Percentiles rank a stretch among this genome's conserved stretches.
Conservation (phyloP, 2,888 invertebrate species). For the Ochlodes sylvanus region DNA sequence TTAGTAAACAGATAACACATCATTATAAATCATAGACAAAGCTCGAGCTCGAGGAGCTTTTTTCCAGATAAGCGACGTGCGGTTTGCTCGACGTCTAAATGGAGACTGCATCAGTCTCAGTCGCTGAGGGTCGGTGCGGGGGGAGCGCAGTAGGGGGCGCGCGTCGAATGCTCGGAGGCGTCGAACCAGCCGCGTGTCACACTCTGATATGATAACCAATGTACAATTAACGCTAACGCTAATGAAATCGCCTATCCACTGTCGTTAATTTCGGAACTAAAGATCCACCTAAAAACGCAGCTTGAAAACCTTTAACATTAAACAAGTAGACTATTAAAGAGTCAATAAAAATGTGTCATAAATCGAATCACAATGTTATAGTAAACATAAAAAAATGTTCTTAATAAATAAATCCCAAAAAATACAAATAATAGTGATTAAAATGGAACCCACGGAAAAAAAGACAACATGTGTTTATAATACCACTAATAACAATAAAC, state of each 20-base stretch:
- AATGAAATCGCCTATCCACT: slow-evolving; percentile 54
- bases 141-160: slow-evolving; percentile 68
- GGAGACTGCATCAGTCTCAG: slow-evolving; percentile 74
- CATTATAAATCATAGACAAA: slow-evolving; percentile 68
- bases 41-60: slow-evolving; percentile 77
- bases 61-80: slow-evolving; percentile 52
- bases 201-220: slow-evolving; percentile 78
- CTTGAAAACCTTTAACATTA: no score
- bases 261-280: slow-evolving; percentile 47
- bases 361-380: not conserved
- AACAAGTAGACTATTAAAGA: no score
- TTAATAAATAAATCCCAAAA: no score
- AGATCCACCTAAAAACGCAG: slow-evolving; percentile 33
- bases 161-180: slow-evolving; percentile 61
- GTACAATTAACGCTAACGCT: slow-evolving; percentile 63
- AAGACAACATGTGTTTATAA: slow-evolving; percentile 60
- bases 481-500: slow-evolving; percentile 64
- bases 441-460: slow-evolving; percentile 44
- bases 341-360: no score
- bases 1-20: slow-evolving; percentile 60
- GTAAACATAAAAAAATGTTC: no score
- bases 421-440: not conserved
- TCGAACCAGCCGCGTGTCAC: slow-evolving; percentile 71
- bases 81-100: slow-evolving; percentile 52
- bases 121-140: slow-evolving; percentile 50